Evolutionary conservation across 2,888 invertebrate species (phyloP).

Genomic region (Andrena flavipes): DNA sequence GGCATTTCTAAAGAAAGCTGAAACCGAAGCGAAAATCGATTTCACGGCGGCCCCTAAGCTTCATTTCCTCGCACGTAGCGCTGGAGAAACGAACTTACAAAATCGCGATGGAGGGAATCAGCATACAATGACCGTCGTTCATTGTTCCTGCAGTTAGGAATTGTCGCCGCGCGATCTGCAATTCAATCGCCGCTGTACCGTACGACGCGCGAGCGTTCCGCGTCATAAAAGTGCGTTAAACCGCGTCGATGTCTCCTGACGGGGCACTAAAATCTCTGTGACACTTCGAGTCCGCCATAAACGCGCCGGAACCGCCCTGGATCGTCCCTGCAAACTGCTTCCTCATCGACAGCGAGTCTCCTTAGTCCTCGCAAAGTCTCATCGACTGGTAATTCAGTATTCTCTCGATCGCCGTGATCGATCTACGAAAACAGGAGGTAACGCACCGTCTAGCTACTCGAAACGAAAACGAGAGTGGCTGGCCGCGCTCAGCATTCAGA

Average conservation of each 20-base stretch:
- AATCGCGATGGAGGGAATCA: slow-evolving; percentile 67
- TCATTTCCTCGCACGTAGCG: slow-evolving; percentile 52
- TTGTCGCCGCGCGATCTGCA: slow-evolving; percentile 69
- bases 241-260: slow-evolving; percentile 40
- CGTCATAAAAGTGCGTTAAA: slow-evolving; percentile 66
- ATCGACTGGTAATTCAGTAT: background rate
- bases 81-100: slow-evolving; percentile 66
- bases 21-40: slow-evolving; percentile 12
- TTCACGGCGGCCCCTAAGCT: slow-evolving; percentile 45
- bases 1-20: background rate
- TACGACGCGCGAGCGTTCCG: slow-evolving; percentile 63
- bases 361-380: background rate
- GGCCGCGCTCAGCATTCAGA: slow-evolving; percentile 66
- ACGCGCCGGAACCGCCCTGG: background rate
- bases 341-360: background rate
- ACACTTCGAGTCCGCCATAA: background rate
- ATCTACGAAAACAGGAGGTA: slow-evolving; percentile 12
- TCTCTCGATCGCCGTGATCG: slow-evolving; percentile 2
- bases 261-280: slow-evolving; percentile 4
- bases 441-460: slow-evolving; percentile 35
- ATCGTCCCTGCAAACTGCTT: background rate
- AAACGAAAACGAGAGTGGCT: slow-evolving; percentile 78
- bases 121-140: slow-evolving; percentile 74
- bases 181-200: slow-evolving; percentile 68
- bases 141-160: slow-evolving; percentile 73